Percentiles rank a stretch among this genome's conserved stretches.
phyloP scores from a whole-genome alignment of 2,113 vertebrate species.

The Vulpes lagopus region DNA sequence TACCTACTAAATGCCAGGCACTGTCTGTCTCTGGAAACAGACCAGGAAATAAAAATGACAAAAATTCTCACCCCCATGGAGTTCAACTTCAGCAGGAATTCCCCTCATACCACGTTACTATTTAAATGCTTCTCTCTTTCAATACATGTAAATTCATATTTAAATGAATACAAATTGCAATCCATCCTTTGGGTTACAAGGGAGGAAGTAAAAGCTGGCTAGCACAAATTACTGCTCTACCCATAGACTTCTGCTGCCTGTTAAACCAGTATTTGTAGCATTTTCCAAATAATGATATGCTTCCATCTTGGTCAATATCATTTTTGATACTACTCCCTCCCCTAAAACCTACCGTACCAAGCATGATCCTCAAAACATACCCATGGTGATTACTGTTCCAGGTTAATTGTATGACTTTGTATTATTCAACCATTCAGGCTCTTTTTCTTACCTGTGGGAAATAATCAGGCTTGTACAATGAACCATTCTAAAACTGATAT shows the following conservation, averaged over 20 bases:
- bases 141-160: not conserved
- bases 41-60: not conserved
- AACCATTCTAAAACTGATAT: not conserved
- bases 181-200: not conserved
- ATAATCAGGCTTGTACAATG: not conserved
- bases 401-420: not conserved
- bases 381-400: not conserved
- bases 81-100: not conserved
- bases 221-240: not conserved
- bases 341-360: not conserved
- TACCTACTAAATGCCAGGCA: not conserved
- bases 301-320: not conserved
- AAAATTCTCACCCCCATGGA: not conserved
- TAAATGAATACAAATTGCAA: not conserved
- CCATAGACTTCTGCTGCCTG: not conserved
- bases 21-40: not conserved
- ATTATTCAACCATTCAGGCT: not conserved
- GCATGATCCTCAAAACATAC: not conserved
- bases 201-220: not conserved
- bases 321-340: not conserved
- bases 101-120: not conserved
- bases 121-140: not conserved
- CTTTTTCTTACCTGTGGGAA: not conserved
- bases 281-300: not conserved
- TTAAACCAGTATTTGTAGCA: not conserved